Percentiles rank a stretch among this genome's conserved stretches.
These are phyloP conservation scores for Hipparchia sbordonii DNA, from an alignment of 2,888 invertebrate genomes.

Conservation along the genomic window DNA sequence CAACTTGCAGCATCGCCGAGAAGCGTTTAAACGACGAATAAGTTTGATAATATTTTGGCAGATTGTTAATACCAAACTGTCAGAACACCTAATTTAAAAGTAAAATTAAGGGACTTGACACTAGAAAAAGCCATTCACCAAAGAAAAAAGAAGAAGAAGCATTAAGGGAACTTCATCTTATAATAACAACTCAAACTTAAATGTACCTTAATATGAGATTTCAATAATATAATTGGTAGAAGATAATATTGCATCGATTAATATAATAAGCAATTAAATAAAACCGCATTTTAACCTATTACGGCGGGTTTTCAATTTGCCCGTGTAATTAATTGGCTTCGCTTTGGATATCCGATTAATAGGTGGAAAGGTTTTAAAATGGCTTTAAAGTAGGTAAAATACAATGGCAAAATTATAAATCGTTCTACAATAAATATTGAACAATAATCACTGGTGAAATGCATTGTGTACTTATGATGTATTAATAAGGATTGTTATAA, in stretches of 20 bases:
- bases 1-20: no score
- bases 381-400: not conserved
- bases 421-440: not conserved
- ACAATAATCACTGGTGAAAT: not conserved
- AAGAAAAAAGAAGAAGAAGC: no score
- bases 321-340: conserved; percentile 18
- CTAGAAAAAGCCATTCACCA: no score
- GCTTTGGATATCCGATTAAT: conserved; percentile 11
- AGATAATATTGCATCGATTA: not conserved
- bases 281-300: conserved; percentile 37
- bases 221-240: not conserved
- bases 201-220: not conserved
- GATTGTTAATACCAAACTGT: no score
- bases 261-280: conserved; percentile 33
- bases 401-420: not conserved
- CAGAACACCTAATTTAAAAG: no score
- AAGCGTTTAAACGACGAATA: no score
- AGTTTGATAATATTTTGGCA: no score
- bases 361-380: conserved; percentile 12
- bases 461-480: not conserved
- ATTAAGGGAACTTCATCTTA: no score
- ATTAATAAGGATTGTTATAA: not conserved
- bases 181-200: not conserved
- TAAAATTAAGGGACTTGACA: no score
- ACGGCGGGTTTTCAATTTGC: conserved; percentile 33